Conservation (phyloP, 2,888 invertebrate genomes). For the Stenchaetothrips biformis region DNA sequence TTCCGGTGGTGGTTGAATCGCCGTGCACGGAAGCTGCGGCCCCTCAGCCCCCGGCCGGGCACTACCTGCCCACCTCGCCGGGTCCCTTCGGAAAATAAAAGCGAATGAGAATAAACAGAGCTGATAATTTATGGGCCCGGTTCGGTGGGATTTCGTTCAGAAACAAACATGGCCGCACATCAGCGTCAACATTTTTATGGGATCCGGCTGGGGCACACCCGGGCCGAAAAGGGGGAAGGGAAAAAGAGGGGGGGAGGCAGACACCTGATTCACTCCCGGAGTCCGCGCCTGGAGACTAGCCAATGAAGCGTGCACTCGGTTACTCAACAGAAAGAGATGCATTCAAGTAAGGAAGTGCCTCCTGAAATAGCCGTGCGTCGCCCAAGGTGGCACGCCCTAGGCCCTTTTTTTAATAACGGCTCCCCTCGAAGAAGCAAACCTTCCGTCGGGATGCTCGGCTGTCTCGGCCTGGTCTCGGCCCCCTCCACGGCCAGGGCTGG, state of each 20-base stretch:
- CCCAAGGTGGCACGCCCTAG: no score
- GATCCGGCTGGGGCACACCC: neutral
- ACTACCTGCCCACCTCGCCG: neutral
- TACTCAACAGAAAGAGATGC: no score
- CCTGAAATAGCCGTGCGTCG: no score
- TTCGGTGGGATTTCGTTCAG: neutral
- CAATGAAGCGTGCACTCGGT: no score
- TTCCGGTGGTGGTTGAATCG: no score
- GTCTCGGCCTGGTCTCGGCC: conserved; percentile 35
- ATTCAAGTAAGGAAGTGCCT: no score
- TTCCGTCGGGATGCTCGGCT: conserved; percentile 30
- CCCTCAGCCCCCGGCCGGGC: neutral
- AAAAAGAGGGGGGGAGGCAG: no score
- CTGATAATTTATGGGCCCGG: conserved; percentile 21
- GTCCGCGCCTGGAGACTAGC: no score
- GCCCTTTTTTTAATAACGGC: no score
- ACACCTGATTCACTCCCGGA: no score
- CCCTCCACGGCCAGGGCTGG: conserved; percentile 34
- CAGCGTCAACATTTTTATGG: conserved; percentile 21
- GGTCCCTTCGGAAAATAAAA: conserved; percentile 7
- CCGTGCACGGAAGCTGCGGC: neutral
- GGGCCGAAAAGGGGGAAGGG: no score
- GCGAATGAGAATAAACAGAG: conserved; percentile 21
- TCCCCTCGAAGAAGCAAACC: no score
- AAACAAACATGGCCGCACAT: conserved; percentile 18